Conservation (phyloP, 2,113 vertebrate species). For the Entosphenus tridentatus region DNA sequence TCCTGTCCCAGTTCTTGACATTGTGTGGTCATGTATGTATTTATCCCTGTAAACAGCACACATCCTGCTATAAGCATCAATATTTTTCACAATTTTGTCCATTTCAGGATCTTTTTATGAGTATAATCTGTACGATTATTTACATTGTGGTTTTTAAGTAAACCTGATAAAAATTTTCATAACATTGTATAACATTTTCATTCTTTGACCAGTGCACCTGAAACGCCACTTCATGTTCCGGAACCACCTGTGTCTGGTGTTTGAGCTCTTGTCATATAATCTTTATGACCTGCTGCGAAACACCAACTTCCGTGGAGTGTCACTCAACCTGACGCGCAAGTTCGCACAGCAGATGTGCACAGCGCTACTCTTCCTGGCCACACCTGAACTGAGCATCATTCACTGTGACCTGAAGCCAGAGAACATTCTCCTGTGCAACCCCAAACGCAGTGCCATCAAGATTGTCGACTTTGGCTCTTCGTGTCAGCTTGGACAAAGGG, state of each 20-base stretch:
- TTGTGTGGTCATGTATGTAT: no score
- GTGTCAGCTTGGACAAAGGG: conserved; percentile 72
- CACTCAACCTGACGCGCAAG: conserved; percentile 72
- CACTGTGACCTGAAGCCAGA: conserved; percentile 91
- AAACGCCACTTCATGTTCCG: conserved; percentile 95
- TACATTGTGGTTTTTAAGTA: no score
- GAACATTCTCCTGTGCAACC: conserved; percentile 81
- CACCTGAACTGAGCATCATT: conserved; percentile 79
- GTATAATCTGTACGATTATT: no score
- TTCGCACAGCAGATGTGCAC: conserved; percentile 86
- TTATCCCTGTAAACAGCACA: no score
- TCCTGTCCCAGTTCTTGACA: no score
- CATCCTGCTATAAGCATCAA: no score
- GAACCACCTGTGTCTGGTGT: conserved; percentile 86
- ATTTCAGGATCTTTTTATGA: no score
- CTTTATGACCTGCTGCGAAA: conserved; percentile 75
- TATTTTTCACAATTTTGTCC: no score
- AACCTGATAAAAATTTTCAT: no score
- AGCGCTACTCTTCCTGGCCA: conserved; percentile 71
- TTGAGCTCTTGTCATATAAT: conserved; percentile 83
- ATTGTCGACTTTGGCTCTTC: conserved; percentile 82
- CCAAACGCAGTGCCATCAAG: conserved; percentile 77
- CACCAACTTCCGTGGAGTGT: conserved; percentile 78
- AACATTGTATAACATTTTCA: no score
- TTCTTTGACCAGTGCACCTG: conserved; percentile 39